Percentiles rank a stretch among this genome's conserved stretches.
These are phyloP conservation scores for Chaetodon auriga DNA, from an alignment of 2,113 vertebrate species.

Conservation along the genomic window DNA sequence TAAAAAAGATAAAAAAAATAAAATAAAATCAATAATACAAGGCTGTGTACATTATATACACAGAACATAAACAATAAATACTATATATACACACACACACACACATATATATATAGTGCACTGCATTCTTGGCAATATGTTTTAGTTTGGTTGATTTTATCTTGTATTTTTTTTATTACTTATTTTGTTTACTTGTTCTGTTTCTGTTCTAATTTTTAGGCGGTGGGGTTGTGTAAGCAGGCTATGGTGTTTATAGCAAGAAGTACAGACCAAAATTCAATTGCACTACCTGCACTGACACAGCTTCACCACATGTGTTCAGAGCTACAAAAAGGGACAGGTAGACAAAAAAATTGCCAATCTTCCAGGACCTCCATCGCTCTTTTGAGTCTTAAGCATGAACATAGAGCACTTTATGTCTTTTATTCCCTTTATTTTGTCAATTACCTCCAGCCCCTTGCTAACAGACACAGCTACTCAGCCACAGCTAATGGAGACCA, in stretches of 20 bases:
- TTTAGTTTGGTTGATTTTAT: too few relatives aligned
- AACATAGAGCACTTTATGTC: conserved; percentile 6
- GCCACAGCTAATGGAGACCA: conserved; percentile 47
- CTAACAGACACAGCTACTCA: conserved; percentile 39
- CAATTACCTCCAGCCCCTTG: conserved; percentile 32
- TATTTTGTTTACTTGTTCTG: not conserved
- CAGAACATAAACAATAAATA: too few relatives aligned
- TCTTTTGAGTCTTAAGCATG: conserved; percentile 1
- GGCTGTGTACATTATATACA: too few relatives aligned
- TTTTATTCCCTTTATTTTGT: conserved; percentile 40
- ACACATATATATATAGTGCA: too few relatives aligned
- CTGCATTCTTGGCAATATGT: too few relatives aligned
- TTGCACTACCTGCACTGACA: not conserved
- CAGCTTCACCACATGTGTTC: not conserved
- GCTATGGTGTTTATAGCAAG: too few relatives aligned
- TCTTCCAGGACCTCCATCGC: not conserved
- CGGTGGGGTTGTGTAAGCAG: not conserved
- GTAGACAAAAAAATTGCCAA: not conserved
- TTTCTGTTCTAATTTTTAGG: not conserved
- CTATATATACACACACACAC: too few relatives aligned
- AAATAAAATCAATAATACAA: too few relatives aligned
- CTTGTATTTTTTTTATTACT: too few relatives aligned
- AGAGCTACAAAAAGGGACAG: not conserved
- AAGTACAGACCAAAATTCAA: not conserved
- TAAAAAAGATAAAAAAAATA: too few relatives aligned